Evolutionary conservation across 1,140 invertebrate species (phyloP).

Genomic region (Drosophila quadrilineata): DNA sequence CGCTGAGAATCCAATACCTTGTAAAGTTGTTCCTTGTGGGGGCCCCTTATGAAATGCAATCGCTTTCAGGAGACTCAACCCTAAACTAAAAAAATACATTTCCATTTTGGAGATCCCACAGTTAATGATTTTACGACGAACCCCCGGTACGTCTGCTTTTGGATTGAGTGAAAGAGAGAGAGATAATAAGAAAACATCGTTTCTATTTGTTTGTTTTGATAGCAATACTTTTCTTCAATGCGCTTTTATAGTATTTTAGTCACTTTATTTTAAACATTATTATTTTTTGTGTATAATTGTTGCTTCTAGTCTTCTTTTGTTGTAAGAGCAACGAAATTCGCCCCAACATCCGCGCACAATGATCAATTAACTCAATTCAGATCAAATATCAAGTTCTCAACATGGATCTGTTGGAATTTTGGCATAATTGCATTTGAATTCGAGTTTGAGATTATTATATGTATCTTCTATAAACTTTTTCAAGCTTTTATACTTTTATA

Average conservation of each 20-base stretch:
- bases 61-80: conserved; percentile 75
- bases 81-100: conserved; percentile 28
- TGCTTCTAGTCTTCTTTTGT: conserved; percentile 81
- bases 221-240: conserved; percentile 70
- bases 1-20: conserved; percentile 63
- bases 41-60: conserved; percentile 32
- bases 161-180: neutral
- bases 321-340: conserved; percentile 80
- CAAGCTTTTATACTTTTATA: conserved; percentile 79
- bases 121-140: conserved; percentile 78
- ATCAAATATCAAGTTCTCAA: conserved; percentile 43
- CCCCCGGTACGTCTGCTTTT: conserved; percentile 46
- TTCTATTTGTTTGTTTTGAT: conserved; percentile 55
- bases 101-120: conserved; percentile 29
- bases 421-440: conserved; percentile 46
- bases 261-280: conserved; percentile 78
- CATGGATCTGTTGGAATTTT: too few relatives aligned
- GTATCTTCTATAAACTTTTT: conserved; percentile 72
- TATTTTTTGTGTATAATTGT: conserved; percentile 80
- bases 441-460: conserved; percentile 52
- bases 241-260: conserved; percentile 79
- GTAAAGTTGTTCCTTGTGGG: conserved; percentile 73
- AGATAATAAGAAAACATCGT: conserved; percentile 22
- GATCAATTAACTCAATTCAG: conserved; percentile 26
- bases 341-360: conserved; percentile 56